Conservation (phyloP, 2,797 vertebrate genomes). For the Pelobates cultripes region DNA sequence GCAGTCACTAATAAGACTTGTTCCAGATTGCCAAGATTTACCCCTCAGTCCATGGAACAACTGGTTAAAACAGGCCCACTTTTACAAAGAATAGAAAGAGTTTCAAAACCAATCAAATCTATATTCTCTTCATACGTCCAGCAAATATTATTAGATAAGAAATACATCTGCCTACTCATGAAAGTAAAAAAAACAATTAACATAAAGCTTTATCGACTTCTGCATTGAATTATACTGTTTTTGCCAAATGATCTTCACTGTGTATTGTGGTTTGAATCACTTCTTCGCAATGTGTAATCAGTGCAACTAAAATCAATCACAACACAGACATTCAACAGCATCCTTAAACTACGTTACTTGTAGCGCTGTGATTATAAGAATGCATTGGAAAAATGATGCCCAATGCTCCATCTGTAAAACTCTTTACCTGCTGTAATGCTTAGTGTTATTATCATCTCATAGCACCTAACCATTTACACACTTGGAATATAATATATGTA, state of each 20-base stretch:
- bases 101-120: background rate
- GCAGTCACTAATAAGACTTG: no score
- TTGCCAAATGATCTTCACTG: conserved; percentile 23
- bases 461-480: no score
- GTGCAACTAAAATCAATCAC: conserved; percentile 45
- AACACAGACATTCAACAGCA: conserved; percentile 28
- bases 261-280: conserved; percentile 20
- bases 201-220: conserved; percentile 44
- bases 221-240: conserved; percentile 31
- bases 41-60: no score
- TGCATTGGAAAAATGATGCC: no score
- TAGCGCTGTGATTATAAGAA: conserved; percentile 22
- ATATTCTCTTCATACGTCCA: conserved; percentile 11
- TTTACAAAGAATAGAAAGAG: no score
- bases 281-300: conserved; percentile 46
- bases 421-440: no score
- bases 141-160: conserved; percentile 33
- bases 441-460: no score
- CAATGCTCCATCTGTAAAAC: no score
- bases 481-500: no score
- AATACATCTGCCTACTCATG: background rate
- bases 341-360: conserved; percentile 16
- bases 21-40: no score
- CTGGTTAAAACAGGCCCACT: no score
- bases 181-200: conserved; percentile 38